Evolutionary conservation across 2,888 invertebrate species (phyloP).

Genomic region (Frankliniella fusca): DNA sequence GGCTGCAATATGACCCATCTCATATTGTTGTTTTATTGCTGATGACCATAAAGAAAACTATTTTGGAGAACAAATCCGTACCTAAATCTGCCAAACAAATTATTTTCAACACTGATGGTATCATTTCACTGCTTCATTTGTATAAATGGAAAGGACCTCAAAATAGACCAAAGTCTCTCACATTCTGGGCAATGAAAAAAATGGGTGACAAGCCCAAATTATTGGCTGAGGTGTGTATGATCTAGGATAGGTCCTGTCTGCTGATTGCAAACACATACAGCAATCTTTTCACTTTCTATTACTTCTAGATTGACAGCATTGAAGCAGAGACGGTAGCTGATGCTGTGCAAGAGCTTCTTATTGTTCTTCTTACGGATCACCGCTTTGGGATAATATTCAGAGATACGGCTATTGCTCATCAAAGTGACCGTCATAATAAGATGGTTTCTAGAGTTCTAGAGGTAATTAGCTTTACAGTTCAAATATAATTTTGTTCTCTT

Average conservation of each 20-base stretch:
- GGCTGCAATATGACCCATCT: neutral
- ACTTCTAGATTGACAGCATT: neutral
- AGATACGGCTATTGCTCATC: slow-evolving; percentile 53
- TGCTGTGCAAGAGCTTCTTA: slow-evolving; percentile 62
- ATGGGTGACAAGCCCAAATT: neutral
- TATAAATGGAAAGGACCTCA: slow-evolving; percentile 8
- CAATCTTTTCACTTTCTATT: neutral
- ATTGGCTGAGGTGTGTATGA: neutral
- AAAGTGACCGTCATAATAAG: neutral
- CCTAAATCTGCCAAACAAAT: neutral
- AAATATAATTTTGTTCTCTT: neutral
- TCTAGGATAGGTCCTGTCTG: neutral
- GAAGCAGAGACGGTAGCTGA: neutral
- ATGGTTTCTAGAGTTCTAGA: neutral
- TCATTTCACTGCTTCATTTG: neutral
- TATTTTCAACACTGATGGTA: neutral
- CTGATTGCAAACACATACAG: neutral
- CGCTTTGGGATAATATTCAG: slow-evolving; percentile 73
- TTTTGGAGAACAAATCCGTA: neutral
- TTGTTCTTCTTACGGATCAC: slow-evolving; percentile 69
- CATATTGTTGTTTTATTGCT: neutral
- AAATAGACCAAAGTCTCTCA: neutral
- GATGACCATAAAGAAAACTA: neutral
- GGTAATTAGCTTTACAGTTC: neutral
- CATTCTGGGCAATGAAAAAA: neutral